Evolutionary conservation across 1,140 invertebrate genomes (phyloP), one percentile per base, ranked within the genome.

Genomic region (Atopsyche davidsoni): DNA sequence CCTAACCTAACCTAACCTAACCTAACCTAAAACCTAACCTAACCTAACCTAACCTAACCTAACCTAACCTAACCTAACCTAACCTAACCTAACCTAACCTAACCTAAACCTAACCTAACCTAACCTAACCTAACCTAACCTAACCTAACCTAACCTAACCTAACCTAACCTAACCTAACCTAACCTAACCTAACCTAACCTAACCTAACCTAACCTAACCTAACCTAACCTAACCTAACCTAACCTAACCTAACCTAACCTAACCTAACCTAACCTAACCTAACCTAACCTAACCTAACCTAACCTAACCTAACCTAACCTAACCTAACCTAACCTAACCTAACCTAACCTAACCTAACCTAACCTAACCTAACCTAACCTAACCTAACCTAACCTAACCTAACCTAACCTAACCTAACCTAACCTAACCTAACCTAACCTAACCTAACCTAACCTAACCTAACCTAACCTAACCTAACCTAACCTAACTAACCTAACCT

Each of bases 401-500:
- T 59, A 60, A 62, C 48, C 55, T 59, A 60, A 61, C 55, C 59
- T 57, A 60, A 59, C n/a, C n/a, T n/a, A n/a, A n/a, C n/a, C n/a
- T n/a, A n/a, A n/a, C n/a, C n/a, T n/a, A n/a, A n/a, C n/a, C n/a
- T n/a, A n/a, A n/a, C n/a, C n/a, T n/a, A n/a, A n/a, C n/a, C n/a
- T n/a, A n/a, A n/a, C n/a, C n/a, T n/a, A n/a, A n/a, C n/a, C n/a
- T n/a, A n/a, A n/a, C n/a, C n/a, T n/a, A n/a, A n/a, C n/a, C n/a
- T n/a, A n/a, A n/a, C n/a, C n/a, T n/a, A n/a, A n/a, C n/a, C n/a
- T n/a, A n/a, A n/a, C n/a, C n/a, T n/a, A n/a, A n/a, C n/a, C n/a
- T n/a, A n/a, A n/a, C n/a, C n/a, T n/a, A n/a, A n/a, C n/a, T n/a
- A n/a, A n/a, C n/a, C n/a, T n/a, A n/a, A n/a, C n/a, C n/a, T n/a